These are phyloP conservation scores for Erynnis tages DNA, from an alignment of 2,888 invertebrate species.

Conservation along the genomic window DNA sequence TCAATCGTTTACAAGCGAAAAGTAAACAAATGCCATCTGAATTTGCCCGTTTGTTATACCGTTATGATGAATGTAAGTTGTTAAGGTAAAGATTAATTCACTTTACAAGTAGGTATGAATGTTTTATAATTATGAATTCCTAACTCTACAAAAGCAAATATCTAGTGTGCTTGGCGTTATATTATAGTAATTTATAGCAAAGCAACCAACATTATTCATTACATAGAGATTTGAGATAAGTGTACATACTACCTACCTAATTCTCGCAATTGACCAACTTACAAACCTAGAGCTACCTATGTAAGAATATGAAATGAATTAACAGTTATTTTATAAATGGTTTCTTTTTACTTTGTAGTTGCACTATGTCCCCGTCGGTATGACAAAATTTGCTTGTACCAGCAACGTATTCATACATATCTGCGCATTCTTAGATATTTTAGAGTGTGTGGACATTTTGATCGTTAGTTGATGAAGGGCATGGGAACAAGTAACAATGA, in stretches of 20 bases:
- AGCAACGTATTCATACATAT: neutral
- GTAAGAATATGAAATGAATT: constrained; percentile 41
- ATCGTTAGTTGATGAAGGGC: neutral
- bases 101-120: constrained; percentile 30
- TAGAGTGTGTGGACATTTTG: neutral
- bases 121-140: constrained; percentile 39
- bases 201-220: constrained; percentile 53
- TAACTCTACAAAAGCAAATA: constrained; percentile 63
- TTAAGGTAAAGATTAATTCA: constrained; percentile 25
- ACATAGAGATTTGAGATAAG: constrained; percentile 56
- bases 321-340: neutral
- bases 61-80: constrained; percentile 13
- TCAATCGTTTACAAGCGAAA: neutral
- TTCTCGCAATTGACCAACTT: constrained; percentile 74
- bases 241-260: constrained; percentile 42
- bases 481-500: constrained; percentile 3
- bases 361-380: neutral
- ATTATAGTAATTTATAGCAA: constrained; percentile 54
- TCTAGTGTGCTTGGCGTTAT: constrained; percentile 53
- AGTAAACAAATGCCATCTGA: no score
- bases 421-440: neutral
- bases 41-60: neutral
- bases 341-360: neutral
- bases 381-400: neutral
- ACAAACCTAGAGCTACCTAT: constrained; percentile 62